Percentiles rank a stretch among this genome's conserved stretches.
phyloP scores from a whole-genome alignment of 2,113 vertebrate species.

The Triplophysa rosa region DNA sequence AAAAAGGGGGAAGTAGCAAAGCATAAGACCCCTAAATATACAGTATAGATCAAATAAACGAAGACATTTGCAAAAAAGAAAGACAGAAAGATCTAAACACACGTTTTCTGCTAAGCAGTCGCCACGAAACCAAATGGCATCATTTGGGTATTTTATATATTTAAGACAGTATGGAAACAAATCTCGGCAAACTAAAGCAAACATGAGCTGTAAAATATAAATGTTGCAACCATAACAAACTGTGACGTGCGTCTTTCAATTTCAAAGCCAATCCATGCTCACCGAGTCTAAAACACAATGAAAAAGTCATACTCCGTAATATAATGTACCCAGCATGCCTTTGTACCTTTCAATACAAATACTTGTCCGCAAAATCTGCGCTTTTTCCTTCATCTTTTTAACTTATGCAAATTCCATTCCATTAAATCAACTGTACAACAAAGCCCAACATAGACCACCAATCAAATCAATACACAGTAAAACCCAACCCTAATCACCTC shows the following conservation, averaged over 20 bases:
- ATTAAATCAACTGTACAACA: not conserved
- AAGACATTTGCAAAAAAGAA: slow-evolving; percentile 66
- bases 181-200: not conserved
- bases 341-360: not conserved
- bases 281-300: not conserved
- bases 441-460: not conserved
- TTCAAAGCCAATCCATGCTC: slow-evolving; percentile 24
- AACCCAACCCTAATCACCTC: not conserved
- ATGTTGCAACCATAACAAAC: not conserved
- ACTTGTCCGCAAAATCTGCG: not conserved
- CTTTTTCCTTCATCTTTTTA: not conserved
- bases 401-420: not conserved
- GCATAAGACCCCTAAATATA: slow-evolving; percentile 77
- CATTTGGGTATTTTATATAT: not conserved
- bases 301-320: not conserved
- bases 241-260: not conserved
- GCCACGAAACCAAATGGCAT: not conserved
- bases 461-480: not conserved
- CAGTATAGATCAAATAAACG: slow-evolving; percentile 72
- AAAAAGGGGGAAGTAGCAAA: not conserved
- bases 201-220: not conserved
- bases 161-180: slow-evolving; percentile 5
- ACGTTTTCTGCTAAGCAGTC: not conserved
- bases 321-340: slow-evolving; percentile 9
- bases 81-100: slow-evolving; percentile 34